Conservation (phyloP, 2,113 vertebrate genomes). For the Chroicocephalus ridibundus region DNA sequence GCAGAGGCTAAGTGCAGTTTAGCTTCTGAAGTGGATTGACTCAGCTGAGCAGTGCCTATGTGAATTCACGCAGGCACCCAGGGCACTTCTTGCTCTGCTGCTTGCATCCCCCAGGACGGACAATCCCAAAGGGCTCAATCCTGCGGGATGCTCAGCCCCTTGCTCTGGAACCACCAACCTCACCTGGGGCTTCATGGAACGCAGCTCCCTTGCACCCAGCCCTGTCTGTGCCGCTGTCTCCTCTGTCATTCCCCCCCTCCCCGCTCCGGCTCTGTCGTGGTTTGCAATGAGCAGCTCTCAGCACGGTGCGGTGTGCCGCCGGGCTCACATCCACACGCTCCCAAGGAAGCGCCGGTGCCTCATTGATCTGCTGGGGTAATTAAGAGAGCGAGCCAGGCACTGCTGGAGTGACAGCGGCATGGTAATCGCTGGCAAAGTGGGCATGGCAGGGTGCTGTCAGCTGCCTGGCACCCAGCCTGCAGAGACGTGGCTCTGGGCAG, state of each 20-base stretch:
- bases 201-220: background rate
- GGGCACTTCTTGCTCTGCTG: background rate
- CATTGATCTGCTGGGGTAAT: background rate
- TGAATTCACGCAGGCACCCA: rapidly evolving
- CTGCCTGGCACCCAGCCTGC: background rate
- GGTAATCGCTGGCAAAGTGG: background rate
- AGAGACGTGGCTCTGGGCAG: background rate
- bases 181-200: rapidly evolving
- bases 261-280: rapidly evolving
- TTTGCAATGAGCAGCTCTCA: background rate
- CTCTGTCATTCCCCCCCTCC: background rate
- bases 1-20: slow-evolving; percentile 51
- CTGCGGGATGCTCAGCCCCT: background rate
- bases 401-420: background rate
- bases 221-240: rapidly evolving
- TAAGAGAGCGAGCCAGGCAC: background rate
- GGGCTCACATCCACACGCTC: background rate
- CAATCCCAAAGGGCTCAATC: background rate
- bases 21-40: slow-evolving; percentile 12
- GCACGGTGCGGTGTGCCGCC: rapidly evolving
- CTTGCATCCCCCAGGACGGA: background rate
- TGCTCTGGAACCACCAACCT: background rate
- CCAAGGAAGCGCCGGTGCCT: background rate
- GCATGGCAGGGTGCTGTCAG: background rate
- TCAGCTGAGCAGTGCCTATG: background rate